Conservation (phyloP, 2,888 invertebrate genomes). For the Patella pellucida region DNA sequence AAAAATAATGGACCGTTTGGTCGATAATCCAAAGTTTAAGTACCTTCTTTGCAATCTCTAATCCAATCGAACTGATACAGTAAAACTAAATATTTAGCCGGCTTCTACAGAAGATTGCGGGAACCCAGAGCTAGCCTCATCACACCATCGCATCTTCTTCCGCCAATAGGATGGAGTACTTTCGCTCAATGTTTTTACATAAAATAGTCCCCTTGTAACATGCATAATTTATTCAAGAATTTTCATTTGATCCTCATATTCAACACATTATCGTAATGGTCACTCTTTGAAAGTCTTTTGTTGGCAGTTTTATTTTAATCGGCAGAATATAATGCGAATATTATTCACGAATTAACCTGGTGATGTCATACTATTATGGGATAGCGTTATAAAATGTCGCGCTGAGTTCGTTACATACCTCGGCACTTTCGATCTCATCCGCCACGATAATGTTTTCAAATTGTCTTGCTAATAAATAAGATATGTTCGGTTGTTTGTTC, state of each 20-base stretch:
- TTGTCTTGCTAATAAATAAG: too few species aligned
- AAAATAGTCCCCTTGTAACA: background rate
- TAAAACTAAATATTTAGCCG: constrained; percentile 3
- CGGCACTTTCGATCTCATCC: background rate
- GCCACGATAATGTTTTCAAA: background rate
- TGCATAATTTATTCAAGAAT: too few species aligned
- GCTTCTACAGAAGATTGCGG: constrained; percentile 51
- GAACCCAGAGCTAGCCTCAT: constrained; percentile 59
- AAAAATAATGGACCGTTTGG: constrained; percentile 9
- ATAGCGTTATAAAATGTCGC: background rate
- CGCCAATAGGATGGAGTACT: background rate
- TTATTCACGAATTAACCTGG: background rate
- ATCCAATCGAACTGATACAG: constrained; percentile 3
- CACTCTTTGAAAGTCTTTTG: too few species aligned
- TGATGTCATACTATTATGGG: constrained; percentile 42
- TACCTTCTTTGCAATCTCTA: background rate
- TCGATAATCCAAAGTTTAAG: background rate
- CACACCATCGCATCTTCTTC: constrained; percentile 22
- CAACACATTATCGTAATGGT: too few species aligned
- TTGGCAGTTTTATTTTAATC: too few species aligned
- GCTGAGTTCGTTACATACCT: background rate
- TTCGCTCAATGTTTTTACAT: background rate
- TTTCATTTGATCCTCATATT: too few species aligned
- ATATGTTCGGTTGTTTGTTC: too few species aligned
- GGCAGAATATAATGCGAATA: too few species aligned